Evolutionary conservation across 1,140 invertebrate species (phyloP), one percentile per base, ranked within the genome.

Genomic region (Anastatus disparis): DNA sequence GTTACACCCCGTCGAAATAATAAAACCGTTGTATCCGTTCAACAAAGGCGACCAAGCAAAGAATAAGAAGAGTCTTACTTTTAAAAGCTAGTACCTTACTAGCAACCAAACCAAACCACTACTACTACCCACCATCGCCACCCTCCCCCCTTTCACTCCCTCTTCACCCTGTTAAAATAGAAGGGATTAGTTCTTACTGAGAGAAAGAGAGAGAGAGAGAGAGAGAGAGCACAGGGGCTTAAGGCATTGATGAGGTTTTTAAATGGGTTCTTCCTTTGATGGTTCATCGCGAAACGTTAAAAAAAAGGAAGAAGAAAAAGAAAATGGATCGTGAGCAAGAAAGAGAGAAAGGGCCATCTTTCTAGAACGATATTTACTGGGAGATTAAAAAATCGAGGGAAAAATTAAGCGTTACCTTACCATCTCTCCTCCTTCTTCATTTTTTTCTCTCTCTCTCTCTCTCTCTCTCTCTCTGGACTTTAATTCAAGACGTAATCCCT

Each of bases 211-310:
- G n/a, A n/a, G n/a, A n/a, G n/a, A n/a, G n/a, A n/a, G n/a, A n/a
- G n/a, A n/a, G n/a, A n/a, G n/a, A n/a, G n/a, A n/a, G 81, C 83
- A 83, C 81, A 80, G 73, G 82, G 80, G 82, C 84, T 84, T 86
- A 85, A 86, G 82, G 83, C 85, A 86, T 86, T 86, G 85, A 86
- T 86, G 85, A 86, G 85, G 85, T 86, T 86, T 86, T 86, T 86
- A 86, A 86, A 86, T 85, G 84, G 85, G 85, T 86, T 86, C 84
- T 83, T n/a, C 38, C 84, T 86, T 86, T 86, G 85, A 86, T 84
- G 82, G 78, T 72, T 74, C 59, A 24, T 50, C 24, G 9, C n/a
- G n/a, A n/a, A n/a, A 46, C 44, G 44, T 4, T 15, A n/a, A 20
- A 6, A 15, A n/a, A 20, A 35, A 35, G 72, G 68, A 42, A 72